Percentiles rank a stretch among this genome's conserved stretches.
phyloP scores from a whole-genome alignment of 2,113 vertebrate genomes.

The Alouatta palliata region DNA sequence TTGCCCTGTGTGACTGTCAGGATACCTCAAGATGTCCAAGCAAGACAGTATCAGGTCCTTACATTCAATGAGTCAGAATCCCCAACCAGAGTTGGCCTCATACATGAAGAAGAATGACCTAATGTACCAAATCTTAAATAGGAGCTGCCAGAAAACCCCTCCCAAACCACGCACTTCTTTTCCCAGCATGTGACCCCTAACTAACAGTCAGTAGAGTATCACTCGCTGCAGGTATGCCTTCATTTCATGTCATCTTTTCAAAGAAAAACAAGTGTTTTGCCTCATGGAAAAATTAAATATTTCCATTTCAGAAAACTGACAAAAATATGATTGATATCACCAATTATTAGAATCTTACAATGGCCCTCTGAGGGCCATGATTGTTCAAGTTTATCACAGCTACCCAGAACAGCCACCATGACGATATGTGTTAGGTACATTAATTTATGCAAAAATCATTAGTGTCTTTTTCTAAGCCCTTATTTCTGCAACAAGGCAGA shows the following conservation, averaged over 20 bases:
- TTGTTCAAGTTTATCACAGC: conserved; percentile 7
- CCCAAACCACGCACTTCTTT: not conserved
- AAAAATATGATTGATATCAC: conserved; percentile 55
- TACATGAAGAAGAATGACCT: no score
- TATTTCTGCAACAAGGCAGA: not conserved
- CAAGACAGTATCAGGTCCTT: not conserved
- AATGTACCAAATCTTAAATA: not conserved
- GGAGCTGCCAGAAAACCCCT: not conserved
- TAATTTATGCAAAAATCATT: conserved; percentile 61
- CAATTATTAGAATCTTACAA: conserved; percentile 36
- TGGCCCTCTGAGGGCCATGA: not conserved
- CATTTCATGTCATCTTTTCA: conserved; percentile 30
- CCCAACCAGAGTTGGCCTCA: no score
- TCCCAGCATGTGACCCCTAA: not conserved
- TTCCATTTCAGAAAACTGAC: conserved; percentile 47
- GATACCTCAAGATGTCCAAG: not conserved
- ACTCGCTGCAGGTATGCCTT: not conserved
- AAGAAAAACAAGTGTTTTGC: conserved; percentile 46
- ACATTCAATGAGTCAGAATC: not conserved
- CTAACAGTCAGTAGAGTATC: not conserved
- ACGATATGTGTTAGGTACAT: not conserved
- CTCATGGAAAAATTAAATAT: conserved; percentile 34
- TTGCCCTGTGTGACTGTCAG: not conserved
- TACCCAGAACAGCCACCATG: not conserved
- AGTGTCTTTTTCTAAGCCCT: conserved; percentile 34